phyloP scores from a whole-genome alignment of 2,888 invertebrate genomes.

The Nysson spinosus region DNA sequence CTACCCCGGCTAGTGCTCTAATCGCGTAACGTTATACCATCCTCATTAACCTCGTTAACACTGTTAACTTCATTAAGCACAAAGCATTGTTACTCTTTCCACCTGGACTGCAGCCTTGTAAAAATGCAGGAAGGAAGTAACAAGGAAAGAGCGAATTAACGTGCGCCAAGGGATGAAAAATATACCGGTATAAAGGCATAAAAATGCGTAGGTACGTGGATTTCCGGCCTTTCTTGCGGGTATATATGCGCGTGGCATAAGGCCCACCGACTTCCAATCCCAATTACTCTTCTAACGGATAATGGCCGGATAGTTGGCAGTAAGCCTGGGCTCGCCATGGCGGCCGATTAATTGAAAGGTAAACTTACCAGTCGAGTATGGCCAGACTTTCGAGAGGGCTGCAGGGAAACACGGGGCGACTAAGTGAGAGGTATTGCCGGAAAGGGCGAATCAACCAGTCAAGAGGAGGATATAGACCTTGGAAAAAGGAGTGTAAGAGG shows the following conservation, averaged over 20 bases:
- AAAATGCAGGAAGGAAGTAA: conserved; percentile 10
- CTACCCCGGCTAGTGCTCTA: conserved; percentile 28
- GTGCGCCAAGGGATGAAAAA: conserved; percentile 5
- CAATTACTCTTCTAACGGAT: conserved; percentile 75
- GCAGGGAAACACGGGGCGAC: conserved; percentile 36
- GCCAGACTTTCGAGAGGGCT: conserved; percentile 70
- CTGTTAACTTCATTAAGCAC: conserved; percentile 33
- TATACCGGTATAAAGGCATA: neutral
- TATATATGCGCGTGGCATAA: conserved; percentile 28
- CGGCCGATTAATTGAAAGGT: conserved; percentile 75
- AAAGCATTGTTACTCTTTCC: conserved; percentile 4
- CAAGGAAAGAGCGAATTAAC: conserved; percentile 4
- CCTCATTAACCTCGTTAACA: conserved; percentile 53
- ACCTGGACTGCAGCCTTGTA: conserved; percentile 1
- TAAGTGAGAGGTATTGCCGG: conserved; percentile 13
- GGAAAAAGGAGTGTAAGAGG: conserved; percentile 41
- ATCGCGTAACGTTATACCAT: conserved; percentile 40
- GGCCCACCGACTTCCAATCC: conserved; percentile 65
- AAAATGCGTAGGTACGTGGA: conserved; percentile 26
- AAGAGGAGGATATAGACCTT: conserved; percentile 49
- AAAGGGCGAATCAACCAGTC: conserved; percentile 36
- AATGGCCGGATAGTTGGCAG: conserved; percentile 73
- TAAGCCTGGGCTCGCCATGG: conserved; percentile 66
- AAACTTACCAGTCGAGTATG: conserved; percentile 72
- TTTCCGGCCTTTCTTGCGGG: conserved; percentile 33